Base-by-base conservation (phyloP, 2,113 vertebrate species). In the Paralichthys olivaceus region DNA sequence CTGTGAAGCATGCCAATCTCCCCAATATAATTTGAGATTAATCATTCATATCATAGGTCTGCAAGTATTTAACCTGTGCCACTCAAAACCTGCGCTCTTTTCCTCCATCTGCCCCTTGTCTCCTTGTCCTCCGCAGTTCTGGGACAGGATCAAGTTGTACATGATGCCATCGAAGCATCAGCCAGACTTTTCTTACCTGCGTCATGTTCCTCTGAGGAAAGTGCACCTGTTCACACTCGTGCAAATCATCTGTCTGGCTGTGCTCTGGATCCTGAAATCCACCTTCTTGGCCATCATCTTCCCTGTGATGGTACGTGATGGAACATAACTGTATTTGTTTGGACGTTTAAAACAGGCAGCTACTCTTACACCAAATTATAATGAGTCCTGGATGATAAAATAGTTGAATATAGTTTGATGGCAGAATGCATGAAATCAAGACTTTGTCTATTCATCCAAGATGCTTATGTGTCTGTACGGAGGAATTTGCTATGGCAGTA, bases 151-250 rank as follows among this genome's bases (percentile, higher is more conserved):
- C 81, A 99, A 99, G 80, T 93, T 99, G 70, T 98, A 96, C 91
- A 91, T 99, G 93, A 99, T 99, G 97, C 97, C 97, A 0, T 96
- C 97, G 84, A 99, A 99, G 92, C 97, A 99, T 93, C 98, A 99
- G 84, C 98, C 98, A 0, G 97, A 99, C 89, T 96, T 92, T 5
- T 89, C 94, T 59, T 99, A 94, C 94, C 94, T 97, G 51, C 94
- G 96, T 3, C 98, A 98, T 0, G 97, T 99, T 17, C 98, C 98
- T 0, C 90, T 99, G 79, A 95, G 97, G 19, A 95, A 94, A 79
- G 94, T 99, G 43, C 98, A 99, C 84, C 95, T 99, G 76, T 99
- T 99, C 92, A 99, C 97, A 0, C 68, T 97, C 80, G 94, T 97
- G 80, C 97, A 99, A 93, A 94, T 97, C 25, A 11, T 92, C 77